These are phyloP conservation scores for Helleia helle DNA, from an alignment of 2,888 invertebrate genomes.

Conservation along the genomic window DNA sequence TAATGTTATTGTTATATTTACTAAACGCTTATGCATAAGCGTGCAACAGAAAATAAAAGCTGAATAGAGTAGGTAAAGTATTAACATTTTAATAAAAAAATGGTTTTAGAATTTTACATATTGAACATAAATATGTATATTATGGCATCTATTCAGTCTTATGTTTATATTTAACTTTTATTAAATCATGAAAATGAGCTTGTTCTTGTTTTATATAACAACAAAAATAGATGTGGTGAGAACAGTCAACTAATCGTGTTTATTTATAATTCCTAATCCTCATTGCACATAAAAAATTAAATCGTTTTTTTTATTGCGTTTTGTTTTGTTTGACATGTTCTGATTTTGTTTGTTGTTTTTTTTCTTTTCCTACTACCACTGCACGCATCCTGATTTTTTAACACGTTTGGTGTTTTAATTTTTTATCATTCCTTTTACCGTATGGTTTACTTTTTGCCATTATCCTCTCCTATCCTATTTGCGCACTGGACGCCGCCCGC, in stretches of 20 bases:
- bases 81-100: too few relatives aligned
- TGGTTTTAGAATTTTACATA: too few relatives aligned
- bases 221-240: constrained; percentile 52
- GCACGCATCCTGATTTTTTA: constrained; percentile 60
- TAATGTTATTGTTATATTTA: too few relatives aligned
- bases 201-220: constrained; percentile 44
- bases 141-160: too few relatives aligned
- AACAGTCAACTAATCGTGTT: constrained; percentile 55
- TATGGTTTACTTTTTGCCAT: constrained; percentile 53
- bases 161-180: too few relatives aligned
- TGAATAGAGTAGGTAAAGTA: too few relatives aligned
- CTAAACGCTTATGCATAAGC: too few relatives aligned
- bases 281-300: constrained; percentile 53
- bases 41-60: too few relatives aligned
- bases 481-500: constrained; percentile 72
- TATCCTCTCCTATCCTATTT: constrained; percentile 36
- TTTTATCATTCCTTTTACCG: constrained; percentile 48
- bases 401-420: constrained; percentile 62
- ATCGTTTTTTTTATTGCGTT: constrained; percentile 42
- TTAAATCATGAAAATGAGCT: too few relatives aligned
- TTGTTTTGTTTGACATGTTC: constrained; percentile 67
- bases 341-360: constrained; percentile 70
- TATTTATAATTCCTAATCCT: constrained; percentile 62
- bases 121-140: too few relatives aligned
- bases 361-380: constrained; percentile 58